Percentiles rank a stretch among this genome's conserved stretches.
Evolutionary conservation across 2,113 vertebrate genomes (phyloP).

Genomic region (Gasterosteus nipponicus): DNA sequence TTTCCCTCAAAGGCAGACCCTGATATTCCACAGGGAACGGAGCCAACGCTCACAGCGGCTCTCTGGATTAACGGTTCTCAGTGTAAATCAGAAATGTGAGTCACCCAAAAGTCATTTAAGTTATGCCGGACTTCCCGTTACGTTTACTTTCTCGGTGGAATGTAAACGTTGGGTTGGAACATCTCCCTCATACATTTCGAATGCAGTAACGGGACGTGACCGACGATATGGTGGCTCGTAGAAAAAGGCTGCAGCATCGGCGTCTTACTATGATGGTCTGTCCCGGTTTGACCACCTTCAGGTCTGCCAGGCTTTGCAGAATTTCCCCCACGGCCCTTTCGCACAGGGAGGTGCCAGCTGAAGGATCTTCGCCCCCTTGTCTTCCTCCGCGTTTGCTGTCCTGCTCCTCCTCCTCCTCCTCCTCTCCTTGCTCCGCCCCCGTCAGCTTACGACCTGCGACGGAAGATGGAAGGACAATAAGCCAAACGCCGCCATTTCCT

Average conservation of each 20-base stretch:
- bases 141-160: neutral
- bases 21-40: neutral
- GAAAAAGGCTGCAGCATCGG: neutral
- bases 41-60: neutral
- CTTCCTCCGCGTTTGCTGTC: conserved; percentile 51
- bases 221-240: neutral
- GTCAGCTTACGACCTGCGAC: conserved; percentile 75
- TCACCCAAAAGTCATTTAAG: neutral
- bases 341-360: conserved; percentile 54
- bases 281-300: conserved; percentile 79
- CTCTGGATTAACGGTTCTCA: neutral
- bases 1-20: neutral
- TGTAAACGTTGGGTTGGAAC: neutral
- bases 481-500: neutral
- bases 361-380: conserved; percentile 44
- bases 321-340: conserved; percentile 83
- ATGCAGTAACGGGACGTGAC: neutral
- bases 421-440: conserved; percentile 67
- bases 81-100: neutral
- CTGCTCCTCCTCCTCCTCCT: conserved; percentile 52
- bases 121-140: too few species aligned
- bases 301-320: conserved; percentile 80
- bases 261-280: conserved; percentile 78
- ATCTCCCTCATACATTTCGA: neutral
- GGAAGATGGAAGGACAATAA: conserved; percentile 7